Evolutionary conservation across 2,888 invertebrate species (phyloP).

Genomic region (Drosophila algonquin): DNA sequence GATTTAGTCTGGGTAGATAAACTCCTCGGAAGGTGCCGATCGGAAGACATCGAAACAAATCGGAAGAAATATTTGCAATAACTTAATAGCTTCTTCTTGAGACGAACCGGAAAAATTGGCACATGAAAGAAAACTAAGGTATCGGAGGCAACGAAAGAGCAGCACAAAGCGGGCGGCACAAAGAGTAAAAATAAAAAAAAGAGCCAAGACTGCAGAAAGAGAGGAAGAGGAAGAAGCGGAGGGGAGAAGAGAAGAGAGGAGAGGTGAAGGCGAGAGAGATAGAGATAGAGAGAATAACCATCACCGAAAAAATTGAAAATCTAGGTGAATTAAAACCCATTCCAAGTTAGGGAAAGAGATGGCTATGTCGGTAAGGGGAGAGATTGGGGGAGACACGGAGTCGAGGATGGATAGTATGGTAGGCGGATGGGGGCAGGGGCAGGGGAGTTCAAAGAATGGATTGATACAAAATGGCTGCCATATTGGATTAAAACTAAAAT

Average conservation of each 20-base stretch:
- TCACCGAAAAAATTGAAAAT: conserved; percentile 58
- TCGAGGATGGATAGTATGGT: conserved; percentile 12
- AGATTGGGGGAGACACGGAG: conserved; percentile 8
- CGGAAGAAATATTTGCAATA: conserved; percentile 17
- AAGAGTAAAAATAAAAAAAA: conserved; percentile 50
- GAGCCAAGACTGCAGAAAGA: conserved; percentile 41
- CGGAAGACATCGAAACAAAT: conserved; percentile 1
- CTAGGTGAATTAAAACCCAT: conserved; percentile 64
- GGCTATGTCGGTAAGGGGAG: conserved; percentile 1
- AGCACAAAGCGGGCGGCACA: conserved; percentile 48
- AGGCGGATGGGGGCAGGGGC: conserved; percentile 25
- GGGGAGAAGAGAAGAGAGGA: conserved; percentile 37
- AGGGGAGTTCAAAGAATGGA: conserved; percentile 63
- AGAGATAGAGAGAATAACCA: conserved; percentile 46
- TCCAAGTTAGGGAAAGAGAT: conserved; percentile 25
- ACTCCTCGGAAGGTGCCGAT: not conserved
- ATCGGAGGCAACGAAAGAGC: conserved; percentile 61
- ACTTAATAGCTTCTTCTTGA: conserved; percentile 20
- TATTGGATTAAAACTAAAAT: conserved; percentile 81
- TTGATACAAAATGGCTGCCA: conserved; percentile 80
- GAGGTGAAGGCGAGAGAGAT: conserved; percentile 56
- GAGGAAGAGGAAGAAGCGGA: conserved; percentile 11
- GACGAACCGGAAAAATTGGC: conserved; percentile 67
- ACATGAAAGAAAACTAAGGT: conserved; percentile 62
- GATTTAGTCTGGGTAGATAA: not conserved